Evolutionary conservation across 2,797 vertebrate species (phyloP).

Genomic region (Myotis pilosus): DNA sequence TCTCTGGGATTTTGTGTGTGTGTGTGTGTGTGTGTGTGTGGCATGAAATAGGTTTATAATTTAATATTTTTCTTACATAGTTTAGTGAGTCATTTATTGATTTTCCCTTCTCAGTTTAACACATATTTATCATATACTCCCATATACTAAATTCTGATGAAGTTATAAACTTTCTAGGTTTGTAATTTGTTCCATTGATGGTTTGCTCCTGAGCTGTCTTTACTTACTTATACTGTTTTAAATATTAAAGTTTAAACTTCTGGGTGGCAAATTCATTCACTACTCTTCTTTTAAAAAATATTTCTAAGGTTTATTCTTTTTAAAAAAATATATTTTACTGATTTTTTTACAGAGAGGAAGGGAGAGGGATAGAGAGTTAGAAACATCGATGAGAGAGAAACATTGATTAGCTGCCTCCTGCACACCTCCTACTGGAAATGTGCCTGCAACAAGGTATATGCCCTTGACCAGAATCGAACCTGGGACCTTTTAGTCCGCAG

Average conservation of each 20-base stretch:
- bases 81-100: constrained; percentile 21
- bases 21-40: neutral
- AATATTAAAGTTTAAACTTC: constrained; percentile 43
- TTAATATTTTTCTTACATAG: constrained; percentile 15
- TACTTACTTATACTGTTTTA: neutral
- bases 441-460: too few relatives aligned
- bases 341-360: too few relatives aligned
- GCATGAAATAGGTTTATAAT: constrained; percentile 36
- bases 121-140: neutral
- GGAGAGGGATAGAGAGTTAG: too few relatives aligned
- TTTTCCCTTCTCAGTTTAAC: constrained; percentile 22
- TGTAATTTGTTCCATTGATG: constrained; percentile 6
- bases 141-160: neutral
- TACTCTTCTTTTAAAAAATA: neutral
- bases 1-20: neutral
- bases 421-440: too few relatives aligned
- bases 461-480: too few relatives aligned
- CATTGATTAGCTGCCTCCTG: too few relatives aligned
- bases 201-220: constrained; percentile 25
- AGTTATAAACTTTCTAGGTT: neutral
- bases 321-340: too few relatives aligned
- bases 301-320: too few relatives aligned
- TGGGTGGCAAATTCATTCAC: neutral
- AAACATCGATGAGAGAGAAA: too few relatives aligned
- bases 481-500: too few relatives aligned